Conservation (phyloP, 2,113 vertebrate species). For the Thalassoma bifasciatum region DNA sequence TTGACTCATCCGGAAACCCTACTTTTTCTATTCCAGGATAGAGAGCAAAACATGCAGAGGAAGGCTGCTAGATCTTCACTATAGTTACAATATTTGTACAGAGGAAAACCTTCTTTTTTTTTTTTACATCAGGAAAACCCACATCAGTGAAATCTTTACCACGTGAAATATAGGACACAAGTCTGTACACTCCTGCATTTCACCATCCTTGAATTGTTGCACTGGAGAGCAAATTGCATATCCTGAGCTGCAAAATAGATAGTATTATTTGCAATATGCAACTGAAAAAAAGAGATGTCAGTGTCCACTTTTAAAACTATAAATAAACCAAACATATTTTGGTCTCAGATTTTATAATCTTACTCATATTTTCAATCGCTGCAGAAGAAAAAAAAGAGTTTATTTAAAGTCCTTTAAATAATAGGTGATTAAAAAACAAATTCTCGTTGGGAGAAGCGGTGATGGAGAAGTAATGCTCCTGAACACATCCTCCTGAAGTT, state of each 20-base stretch:
- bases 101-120: slow-evolving; percentile 38
- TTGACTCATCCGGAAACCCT: slow-evolving; percentile 65
- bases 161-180: slow-evolving; percentile 45
- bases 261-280: slow-evolving; percentile 56
- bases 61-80: slow-evolving; percentile 55
- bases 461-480: neutral
- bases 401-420: slow-evolving; percentile 25
- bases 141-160: slow-evolving; percentile 53
- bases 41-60: slow-evolving; percentile 67
- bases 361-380: slow-evolving; percentile 26
- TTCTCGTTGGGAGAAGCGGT: neutral
- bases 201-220: slow-evolving; percentile 60
- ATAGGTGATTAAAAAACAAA: neutral
- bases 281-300: slow-evolving; percentile 24
- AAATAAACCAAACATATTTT: slow-evolving; percentile 21
- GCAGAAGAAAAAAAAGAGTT: neutral
- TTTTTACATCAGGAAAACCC: slow-evolving; percentile 43
- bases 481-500: neutral
- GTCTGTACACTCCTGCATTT: slow-evolving; percentile 59
- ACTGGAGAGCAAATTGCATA: slow-evolving; percentile 65
- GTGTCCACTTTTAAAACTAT: slow-evolving; percentile 29
- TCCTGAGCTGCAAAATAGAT: slow-evolving; percentile 80
- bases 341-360: slow-evolving; percentile 22
- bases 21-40: slow-evolving; percentile 65
- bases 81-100: slow-evolving; percentile 63